These are phyloP conservation scores for Aphidius ervi DNA, from an alignment of 1,140 invertebrate species.

Conservation along the genomic window DNA sequence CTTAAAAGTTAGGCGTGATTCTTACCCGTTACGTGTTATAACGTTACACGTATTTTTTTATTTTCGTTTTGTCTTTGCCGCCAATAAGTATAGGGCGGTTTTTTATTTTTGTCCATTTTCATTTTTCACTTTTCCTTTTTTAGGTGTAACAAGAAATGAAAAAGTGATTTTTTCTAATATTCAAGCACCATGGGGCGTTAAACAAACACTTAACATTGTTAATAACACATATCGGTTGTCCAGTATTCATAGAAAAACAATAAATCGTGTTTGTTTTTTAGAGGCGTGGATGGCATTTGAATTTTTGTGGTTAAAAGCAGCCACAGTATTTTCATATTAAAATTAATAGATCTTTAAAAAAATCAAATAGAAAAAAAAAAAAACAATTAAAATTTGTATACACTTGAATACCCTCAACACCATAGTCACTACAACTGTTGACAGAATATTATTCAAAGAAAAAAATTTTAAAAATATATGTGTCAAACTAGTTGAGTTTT, in stretches of 20 bases:
- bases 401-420: too few species aligned
- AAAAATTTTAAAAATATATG: too few species aligned
- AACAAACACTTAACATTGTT: slow-evolving; percentile 38
- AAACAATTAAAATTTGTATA: too few species aligned
- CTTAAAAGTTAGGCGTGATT: background rate
- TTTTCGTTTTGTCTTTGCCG: background rate
- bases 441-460: too few species aligned
- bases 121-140: too few species aligned
- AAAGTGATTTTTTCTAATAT: slow-evolving; percentile 1
- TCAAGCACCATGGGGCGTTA: slow-evolving; percentile 29
- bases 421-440: too few species aligned
- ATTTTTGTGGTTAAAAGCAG: slow-evolving; percentile 12
- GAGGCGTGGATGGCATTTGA: slow-evolving; percentile 19
- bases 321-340: background rate
- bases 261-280: slow-evolving; percentile 28
- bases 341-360: too few species aligned
- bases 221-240: slow-evolving; percentile 29
- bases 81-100: slow-evolving; percentile 1
- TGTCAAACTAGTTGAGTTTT: too few species aligned
- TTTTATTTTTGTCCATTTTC: too few species aligned
- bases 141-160: background rate
- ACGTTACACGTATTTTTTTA: background rate
- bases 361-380: too few species aligned
- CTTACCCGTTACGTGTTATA: background rate
- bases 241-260: slow-evolving; percentile 26